phyloP scores from a whole-genome alignment of 2,797 vertebrate species.

The Onychomys torridus region DNA sequence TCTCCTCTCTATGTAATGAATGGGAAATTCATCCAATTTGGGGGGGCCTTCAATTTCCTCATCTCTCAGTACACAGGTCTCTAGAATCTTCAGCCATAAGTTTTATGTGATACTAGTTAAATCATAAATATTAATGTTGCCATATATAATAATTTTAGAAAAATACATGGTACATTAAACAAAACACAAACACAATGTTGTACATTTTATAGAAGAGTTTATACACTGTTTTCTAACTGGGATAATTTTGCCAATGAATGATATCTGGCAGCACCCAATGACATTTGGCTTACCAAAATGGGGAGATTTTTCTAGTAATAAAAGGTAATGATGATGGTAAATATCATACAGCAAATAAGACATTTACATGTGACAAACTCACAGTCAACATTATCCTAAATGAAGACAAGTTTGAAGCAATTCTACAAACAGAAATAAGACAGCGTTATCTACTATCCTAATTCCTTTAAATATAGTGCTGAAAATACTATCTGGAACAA shows the following conservation, averaged over 20 bases:
- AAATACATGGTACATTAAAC: background rate
- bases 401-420: background rate
- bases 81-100: background rate
- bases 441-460: background rate
- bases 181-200: background rate
- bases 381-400: background rate
- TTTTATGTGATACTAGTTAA: background rate
- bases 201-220: background rate
- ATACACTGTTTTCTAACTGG: background rate
- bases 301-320: background rate
- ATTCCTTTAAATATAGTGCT: background rate
- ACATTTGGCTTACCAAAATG: background rate
- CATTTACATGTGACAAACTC: background rate
- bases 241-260: background rate
- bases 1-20: background rate
- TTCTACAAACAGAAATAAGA: background rate
- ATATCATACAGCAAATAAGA: background rate
- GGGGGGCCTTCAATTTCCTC: background rate
- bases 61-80: background rate
- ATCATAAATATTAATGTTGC: background rate
- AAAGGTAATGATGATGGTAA: background rate
- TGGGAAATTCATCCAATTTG: background rate
- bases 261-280: background rate
- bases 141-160: background rate
- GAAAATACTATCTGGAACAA: background rate